Evolutionary conservation across 2,113 vertebrate genomes (phyloP).

Genomic region (Lynx canadensis): DNA sequence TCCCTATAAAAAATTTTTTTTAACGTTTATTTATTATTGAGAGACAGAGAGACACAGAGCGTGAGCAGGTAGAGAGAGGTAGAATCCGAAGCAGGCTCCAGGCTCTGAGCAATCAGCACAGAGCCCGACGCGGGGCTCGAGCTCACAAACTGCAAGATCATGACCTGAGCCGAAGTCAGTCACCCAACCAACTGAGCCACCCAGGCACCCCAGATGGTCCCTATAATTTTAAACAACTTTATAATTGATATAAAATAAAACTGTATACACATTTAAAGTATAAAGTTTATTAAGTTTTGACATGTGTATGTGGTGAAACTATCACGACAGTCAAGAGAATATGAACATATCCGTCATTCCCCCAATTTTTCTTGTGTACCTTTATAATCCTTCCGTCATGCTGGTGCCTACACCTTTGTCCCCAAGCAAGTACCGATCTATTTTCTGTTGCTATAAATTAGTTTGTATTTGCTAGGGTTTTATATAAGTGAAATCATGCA

Average conservation of each 20-base stretch:
- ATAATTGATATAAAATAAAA: slow-evolving; percentile 6
- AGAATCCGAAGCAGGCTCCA: too few relatives aligned
- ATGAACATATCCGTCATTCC: neutral
- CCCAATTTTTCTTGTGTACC: neutral
- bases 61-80: too few relatives aligned
- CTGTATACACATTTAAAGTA: neutral
- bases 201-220: neutral
- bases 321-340: neutral
- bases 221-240: neutral
- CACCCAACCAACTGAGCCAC: too few relatives aligned
- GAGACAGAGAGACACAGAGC: too few relatives aligned
- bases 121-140: too few relatives aligned
- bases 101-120: too few relatives aligned
- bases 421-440: neutral
- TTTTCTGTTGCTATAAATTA: neutral
- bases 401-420: neutral
- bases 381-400: neutral
- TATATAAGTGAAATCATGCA: neutral
- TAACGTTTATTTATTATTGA: too few relatives aligned
- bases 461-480: neutral
- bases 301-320: neutral
- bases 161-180: too few relatives aligned
- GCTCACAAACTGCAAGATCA: too few relatives aligned
- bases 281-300: neutral
- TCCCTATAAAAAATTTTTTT: neutral